Percentiles rank a stretch among this genome's conserved stretches.
phyloP scores from a whole-genome alignment of 2,113 vertebrate genomes.

The Atractosteus spatula region DNA sequence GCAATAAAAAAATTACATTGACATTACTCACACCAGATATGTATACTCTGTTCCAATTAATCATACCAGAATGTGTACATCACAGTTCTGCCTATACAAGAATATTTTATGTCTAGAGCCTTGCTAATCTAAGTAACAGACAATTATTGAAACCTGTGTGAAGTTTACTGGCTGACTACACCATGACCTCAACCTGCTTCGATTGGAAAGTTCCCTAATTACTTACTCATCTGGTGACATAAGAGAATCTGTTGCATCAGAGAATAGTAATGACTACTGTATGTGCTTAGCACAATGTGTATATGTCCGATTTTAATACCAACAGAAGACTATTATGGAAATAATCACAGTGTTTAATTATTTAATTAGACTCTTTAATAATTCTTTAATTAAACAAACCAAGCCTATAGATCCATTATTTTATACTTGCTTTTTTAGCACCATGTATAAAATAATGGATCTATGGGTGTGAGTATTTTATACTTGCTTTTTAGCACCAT shows the following conservation, averaged over 20 bases:
- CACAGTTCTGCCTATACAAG: neutral
- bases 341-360: neutral
- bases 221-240: slow-evolving; percentile 22
- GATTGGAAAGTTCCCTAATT: slow-evolving; percentile 53
- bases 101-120: neutral
- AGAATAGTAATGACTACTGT: slow-evolving; percentile 33
- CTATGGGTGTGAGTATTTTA: too few species aligned
- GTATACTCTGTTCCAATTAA: neutral
- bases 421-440: neutral
- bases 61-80: slow-evolving; percentile 3
- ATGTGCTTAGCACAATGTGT: slow-evolving; percentile 18
- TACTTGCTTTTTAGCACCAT: too few species aligned
- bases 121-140: neutral
- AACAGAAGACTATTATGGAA: neutral
- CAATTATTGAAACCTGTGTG: neutral
- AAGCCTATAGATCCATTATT: neutral
- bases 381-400: neutral
- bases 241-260: slow-evolving; percentile 33
- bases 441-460: too few species aligned
- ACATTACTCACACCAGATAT: slow-evolving; percentile 5
- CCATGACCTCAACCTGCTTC: slow-evolving; percentile 52
- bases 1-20: neutral
- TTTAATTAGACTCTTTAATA: neutral
- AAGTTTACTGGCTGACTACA: slow-evolving; percentile 26
- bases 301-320: neutral